Evolutionary conservation across 53 echinoderm and acorn worm species (phyloP).

Genomic region (Astropecten irregularis): DNA sequence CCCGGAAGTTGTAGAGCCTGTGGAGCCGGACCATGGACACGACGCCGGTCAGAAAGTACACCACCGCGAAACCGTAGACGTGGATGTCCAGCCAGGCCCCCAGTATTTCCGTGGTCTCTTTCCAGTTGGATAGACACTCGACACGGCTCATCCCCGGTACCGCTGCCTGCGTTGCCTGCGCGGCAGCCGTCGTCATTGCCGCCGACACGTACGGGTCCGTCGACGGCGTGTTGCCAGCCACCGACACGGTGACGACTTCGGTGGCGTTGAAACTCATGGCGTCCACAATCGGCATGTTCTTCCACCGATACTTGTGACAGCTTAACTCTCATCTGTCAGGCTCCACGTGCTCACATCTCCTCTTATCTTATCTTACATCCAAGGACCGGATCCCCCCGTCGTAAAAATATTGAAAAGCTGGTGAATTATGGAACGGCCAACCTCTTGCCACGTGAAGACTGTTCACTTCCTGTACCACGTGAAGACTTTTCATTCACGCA

Average conservation of each 20-base stretch:
- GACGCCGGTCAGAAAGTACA: constrained; percentile 39
- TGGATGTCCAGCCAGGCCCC: constrained; percentile 56
- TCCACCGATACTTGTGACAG: too few species aligned
- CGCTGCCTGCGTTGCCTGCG: neutral
- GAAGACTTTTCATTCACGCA: too few species aligned
- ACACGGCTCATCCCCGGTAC: too few species aligned
- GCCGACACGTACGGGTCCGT: neutral
- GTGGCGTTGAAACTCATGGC: neutral
- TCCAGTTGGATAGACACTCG: neutral
- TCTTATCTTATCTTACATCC: too few species aligned
- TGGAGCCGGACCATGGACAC: constrained; percentile 44
- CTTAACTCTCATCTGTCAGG: too few species aligned
- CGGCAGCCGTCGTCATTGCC: neutral
- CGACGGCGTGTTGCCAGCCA: neutral
- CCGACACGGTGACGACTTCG: neutral
- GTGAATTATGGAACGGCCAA: too few species aligned
- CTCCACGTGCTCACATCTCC: too few species aligned
- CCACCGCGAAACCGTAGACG: constrained; percentile 64
- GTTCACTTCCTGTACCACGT: too few species aligned
- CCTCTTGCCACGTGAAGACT: too few species aligned
- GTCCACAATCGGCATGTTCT: neutral
- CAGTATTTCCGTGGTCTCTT: neutral
- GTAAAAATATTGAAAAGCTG: too few species aligned
- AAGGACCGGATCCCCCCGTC: too few species aligned
- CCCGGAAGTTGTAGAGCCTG: constrained; percentile 53